Evolutionary conservation across 2,797 vertebrate genomes (phyloP).

Genomic region (Hippopotamyrus pictus): DNA sequence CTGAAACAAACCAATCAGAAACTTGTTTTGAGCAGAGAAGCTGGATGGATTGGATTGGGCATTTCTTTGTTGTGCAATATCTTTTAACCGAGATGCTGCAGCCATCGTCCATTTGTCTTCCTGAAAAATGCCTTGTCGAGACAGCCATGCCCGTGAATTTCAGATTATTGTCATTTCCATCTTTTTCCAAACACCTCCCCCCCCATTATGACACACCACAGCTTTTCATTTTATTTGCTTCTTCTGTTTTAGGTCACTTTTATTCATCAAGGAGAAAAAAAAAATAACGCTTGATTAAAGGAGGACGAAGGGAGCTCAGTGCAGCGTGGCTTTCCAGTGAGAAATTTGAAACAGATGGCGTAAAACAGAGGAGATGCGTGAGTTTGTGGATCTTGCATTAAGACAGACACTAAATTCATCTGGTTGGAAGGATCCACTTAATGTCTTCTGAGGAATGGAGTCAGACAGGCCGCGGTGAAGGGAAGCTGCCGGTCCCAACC

Average conservation of each 20-base stretch:
- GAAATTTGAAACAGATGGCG: conserved; percentile 28
- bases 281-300: conserved; percentile 45
- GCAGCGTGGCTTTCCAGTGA: conserved; percentile 31
- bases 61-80: conserved; percentile 44
- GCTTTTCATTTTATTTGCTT: conserved; percentile 40
- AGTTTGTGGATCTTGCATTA: conserved; percentile 16
- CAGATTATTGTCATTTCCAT: conserved; percentile 52
- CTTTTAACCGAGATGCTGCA: conserved; percentile 35
- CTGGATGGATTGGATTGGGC: conserved; percentile 29
- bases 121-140: conserved; percentile 46
- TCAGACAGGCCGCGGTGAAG: not conserved
- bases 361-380: not conserved
- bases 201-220: conserved; percentile 44
- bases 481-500: not conserved
- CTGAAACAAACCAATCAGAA: not conserved
- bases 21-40: not conserved
- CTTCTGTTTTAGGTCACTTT: conserved; percentile 32
- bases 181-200: conserved; percentile 37
- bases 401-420: not conserved
- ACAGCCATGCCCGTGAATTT: conserved; percentile 38
- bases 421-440: not conserved
- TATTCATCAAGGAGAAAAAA: conserved; percentile 41
- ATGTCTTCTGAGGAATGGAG: not conserved
- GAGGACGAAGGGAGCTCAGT: not conserved
- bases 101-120: conserved; percentile 45